These are phyloP conservation scores for Elephas maximus DNA, from an alignment of 2,113 vertebrate genomes.

Conservation along the genomic window DNA sequence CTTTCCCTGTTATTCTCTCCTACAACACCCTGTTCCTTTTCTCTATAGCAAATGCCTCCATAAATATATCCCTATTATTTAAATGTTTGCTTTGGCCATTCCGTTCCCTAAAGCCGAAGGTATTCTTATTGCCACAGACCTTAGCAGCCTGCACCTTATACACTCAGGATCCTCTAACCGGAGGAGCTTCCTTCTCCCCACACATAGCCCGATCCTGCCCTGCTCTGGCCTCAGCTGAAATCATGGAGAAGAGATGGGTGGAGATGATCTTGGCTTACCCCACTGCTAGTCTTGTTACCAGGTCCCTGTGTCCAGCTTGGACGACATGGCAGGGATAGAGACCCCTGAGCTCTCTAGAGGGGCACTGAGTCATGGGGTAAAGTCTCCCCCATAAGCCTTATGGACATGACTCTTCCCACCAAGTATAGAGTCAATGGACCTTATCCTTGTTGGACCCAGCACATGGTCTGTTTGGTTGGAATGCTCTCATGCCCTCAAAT, in stretches of 20 bases:
- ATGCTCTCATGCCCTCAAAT: background rate
- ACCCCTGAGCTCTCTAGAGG: background rate
- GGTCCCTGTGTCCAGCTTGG: background rate
- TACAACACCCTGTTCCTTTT: background rate
- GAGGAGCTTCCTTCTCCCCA: background rate
- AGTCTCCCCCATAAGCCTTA: background rate
- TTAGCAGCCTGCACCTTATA: background rate
- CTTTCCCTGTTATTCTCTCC: background rate
- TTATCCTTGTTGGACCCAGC: background rate
- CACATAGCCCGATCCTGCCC: fast-evolving
- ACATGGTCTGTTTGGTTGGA: background rate
- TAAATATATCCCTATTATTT: background rate
- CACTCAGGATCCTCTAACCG: background rate
- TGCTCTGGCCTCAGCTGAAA: background rate
- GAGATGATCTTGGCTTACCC: background rate
- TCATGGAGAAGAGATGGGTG: background rate
- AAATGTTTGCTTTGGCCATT: background rate
- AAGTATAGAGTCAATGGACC: background rate
- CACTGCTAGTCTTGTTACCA: background rate
- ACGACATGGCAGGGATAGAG: background rate
- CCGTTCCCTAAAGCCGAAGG: background rate
- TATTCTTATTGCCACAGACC: background rate
- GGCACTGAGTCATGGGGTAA: background rate
- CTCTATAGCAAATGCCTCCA: background rate
- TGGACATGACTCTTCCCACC: background rate